Base-by-base conservation (phyloP, 2,797 vertebrate species). In the Bradypus variegatus region DNA sequence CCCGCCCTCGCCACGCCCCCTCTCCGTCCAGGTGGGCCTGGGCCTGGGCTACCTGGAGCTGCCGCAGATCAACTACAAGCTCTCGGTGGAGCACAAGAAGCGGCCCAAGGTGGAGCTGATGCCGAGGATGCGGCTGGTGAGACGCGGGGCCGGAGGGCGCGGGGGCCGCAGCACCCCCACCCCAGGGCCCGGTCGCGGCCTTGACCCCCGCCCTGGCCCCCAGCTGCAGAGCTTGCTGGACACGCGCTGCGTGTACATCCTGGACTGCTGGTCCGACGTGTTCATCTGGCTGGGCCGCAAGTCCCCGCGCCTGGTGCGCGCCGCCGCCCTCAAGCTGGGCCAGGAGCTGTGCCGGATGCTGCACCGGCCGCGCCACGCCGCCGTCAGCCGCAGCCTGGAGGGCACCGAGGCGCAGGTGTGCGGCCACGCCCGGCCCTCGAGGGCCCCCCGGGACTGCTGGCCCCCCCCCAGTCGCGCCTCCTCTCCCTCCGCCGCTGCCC, bases 251-350 rank as follows among this genome's bases (percentile, higher is more conserved):
- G 99, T 99, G n/a, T 99, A 99, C 97, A 98, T 99, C 96, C 97
- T 99, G 95, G 99, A 99, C 97, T 99, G 99, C 95, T 99, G 98
- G 98, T 99, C 99, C 0, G 99, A 99, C 0, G 98, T 99, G 83
- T 99, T 99, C 97, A 99, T 99, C 97, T 99, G 99, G 99, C 99
- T 99, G 0, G 99, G 99, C 78, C 98, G 98, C 92, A 99, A 99
- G 96, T 99, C 99, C 0, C 98, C 99, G 0, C 98, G 99, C 78
- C 98, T 99, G 58, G 99, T 99, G 88, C 98, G 99, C 64, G 99
- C 99, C 0, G 99, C 99, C 0, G 99, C 99, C 0, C 97, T 99
- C 87, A 99, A 99, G 95, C 97, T 99, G 95, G 99, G 99, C 84
- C 99, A 99, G 97, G 99, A 99, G 96, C 97, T 99, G 91, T 99